Conservation (phyloP, 1,140 invertebrate genomes). For the Camponotus vicinus region DNA sequence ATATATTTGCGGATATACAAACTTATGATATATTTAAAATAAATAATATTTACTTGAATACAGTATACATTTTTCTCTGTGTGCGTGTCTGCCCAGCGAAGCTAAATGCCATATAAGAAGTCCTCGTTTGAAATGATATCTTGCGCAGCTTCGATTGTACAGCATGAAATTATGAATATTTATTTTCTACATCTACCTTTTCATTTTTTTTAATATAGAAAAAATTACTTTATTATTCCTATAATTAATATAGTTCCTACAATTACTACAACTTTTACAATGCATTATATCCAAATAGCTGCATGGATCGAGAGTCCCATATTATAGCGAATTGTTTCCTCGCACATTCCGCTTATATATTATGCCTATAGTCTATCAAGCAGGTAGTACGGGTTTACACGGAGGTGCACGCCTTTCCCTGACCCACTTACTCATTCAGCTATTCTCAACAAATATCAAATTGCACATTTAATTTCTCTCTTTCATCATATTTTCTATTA, state of each 20-base stretch:
- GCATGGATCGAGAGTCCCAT: neutral
- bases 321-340: neutral
- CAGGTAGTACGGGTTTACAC: conserved; percentile 48
- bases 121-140: conserved; percentile 8
- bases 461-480: conserved; percentile 16
- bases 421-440: conserved; percentile 51
- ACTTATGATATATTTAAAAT: too few relatives aligned
- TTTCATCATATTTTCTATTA: neutral
- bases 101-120: neutral
- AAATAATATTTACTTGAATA: too few relatives aligned
- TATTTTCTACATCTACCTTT: neutral
- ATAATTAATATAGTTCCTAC: too few relatives aligned
- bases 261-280: neutral
- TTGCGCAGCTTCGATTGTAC: neutral
- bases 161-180: conserved; percentile 6
- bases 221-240: neutral
- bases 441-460: conserved; percentile 30
- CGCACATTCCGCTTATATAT: neutral
- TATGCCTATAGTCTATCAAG: conserved; percentile 11
- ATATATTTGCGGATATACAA: too few relatives aligned
- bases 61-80: too few relatives aligned
- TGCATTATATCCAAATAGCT: neutral
- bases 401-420: conserved; percentile 42
- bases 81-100: neutral
- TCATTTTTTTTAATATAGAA: neutral